Base-by-base conservation (phyloP, 2,113 vertebrate species). In the Ornithorhynchus anatinus region DNA sequence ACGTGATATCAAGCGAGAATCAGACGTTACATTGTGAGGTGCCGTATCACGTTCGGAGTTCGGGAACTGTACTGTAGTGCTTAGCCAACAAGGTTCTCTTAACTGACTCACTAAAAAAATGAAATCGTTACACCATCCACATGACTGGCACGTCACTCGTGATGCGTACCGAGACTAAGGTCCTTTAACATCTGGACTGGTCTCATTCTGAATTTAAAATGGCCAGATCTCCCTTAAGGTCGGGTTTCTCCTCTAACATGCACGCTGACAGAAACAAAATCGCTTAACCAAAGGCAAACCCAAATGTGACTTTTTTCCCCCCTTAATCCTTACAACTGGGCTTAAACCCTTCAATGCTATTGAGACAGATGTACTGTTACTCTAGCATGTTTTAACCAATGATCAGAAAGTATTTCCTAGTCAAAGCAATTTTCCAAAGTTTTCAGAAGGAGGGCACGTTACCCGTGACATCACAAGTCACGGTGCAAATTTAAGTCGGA, bases 221-320 rank as follows among this genome's bases (percentile, higher is more conserved):
- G 73, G 79, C 43, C 37, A 59, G 68, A 66, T 71, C 75, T 78
- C 73, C 84, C 63, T 77, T 5, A 2, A 59, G 69, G 81, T 20
- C 75, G 88, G 78, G 38, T 86, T 75, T 62, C 79, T 68, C 77
- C 68, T 77, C 79, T 10, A 84, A 73, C 2, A 73, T 72, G 76
- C 53, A 75, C 37, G 87, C 52, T 72, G 86, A 80, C 73, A 82
- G 57, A 80, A 78, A 75, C 80, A 62, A 83, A 75, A 72, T 0
- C 29, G 6, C 62, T 71, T 85, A 64, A 75, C 69, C 44, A 78
- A 68, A 77, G 13, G 80, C 80, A 69, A 59, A 61, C 44, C 72
- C 51, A 69, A 65, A 77, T 52, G 51, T 53, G 64, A 25, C 77
- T 33, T 36, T 0, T 39, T 35, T 59, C 40, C 54, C 35, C 0